These are phyloP conservation scores for Petrosia ficiformis DNA, from an alignment of 37 sponge, comb jelly and placozoan genomes.

Conservation along the genomic window DNA sequence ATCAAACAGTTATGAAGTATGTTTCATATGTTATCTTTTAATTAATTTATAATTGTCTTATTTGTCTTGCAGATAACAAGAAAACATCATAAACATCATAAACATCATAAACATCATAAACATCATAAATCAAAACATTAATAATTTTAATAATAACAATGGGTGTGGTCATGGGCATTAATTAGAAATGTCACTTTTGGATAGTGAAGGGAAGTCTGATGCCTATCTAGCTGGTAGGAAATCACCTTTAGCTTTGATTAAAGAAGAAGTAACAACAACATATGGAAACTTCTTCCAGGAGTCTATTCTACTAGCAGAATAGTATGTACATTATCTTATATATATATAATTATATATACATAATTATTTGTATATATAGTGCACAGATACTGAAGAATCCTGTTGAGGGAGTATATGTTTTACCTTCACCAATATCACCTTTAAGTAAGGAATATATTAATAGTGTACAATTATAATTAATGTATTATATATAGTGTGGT, in stretches of 20 bases:
- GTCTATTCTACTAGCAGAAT: conserved; percentile 58
- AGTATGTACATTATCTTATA: conserved; percentile 22
- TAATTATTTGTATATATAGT: conserved; percentile 11
- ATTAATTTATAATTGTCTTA: not conserved
- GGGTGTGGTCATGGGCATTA: too few relatives aligned
- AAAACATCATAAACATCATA: not conserved
- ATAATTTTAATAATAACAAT: too few relatives aligned
- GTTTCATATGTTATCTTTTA: not conserved
- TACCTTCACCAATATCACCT: conserved; percentile 58
- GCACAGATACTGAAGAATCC: conserved; percentile 48
- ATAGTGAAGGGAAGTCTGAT: too few relatives aligned
- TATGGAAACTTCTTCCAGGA: conserved; percentile 58
- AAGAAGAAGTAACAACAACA: conserved; percentile 38
- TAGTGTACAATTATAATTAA: not conserved
- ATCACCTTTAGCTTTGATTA: conserved; percentile 38
- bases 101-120: not conserved
- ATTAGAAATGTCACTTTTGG: too few relatives aligned
- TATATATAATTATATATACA: not conserved
- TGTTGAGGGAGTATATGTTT: conserved; percentile 65
- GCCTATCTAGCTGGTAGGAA: conserved; percentile 40
- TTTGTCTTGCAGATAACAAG: not conserved
- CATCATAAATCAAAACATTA: not conserved
- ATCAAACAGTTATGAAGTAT: not conserved
- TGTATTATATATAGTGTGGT: conserved; percentile 52
- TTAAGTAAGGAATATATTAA: conserved; percentile 29